Evolutionary conservation across 64 coral and sea anemone species (phyloP).

Genomic region (Cladopsammia gracilis): DNA sequence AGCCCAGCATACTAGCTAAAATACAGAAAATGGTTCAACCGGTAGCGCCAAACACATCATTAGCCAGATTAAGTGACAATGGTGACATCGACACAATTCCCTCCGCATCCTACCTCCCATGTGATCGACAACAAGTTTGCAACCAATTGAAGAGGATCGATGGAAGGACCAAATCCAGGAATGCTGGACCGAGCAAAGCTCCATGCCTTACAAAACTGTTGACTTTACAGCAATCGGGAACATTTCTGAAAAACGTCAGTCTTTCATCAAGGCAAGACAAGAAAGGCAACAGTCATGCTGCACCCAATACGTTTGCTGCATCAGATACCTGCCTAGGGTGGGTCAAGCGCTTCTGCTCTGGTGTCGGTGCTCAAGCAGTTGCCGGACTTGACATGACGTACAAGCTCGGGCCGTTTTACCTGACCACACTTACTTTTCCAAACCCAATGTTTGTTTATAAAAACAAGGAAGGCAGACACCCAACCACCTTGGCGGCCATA

Average conservation of each 20-base stretch:
- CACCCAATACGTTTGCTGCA: conserved; percentile 51
- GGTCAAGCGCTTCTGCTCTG: conserved; percentile 41
- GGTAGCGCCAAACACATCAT: conserved; percentile 56
- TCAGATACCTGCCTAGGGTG: conserved; percentile 30
- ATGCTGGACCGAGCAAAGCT: conserved; percentile 41
- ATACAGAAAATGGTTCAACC: background rate
- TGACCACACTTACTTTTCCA: conserved; percentile 67
- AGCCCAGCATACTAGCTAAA: conserved; percentile 22
- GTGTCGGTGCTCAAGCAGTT: background rate
- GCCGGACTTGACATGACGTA: conserved; percentile 76
- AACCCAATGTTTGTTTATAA: too few relatives aligned
- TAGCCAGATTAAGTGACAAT: conserved; percentile 39
- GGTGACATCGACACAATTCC: conserved; percentile 45
- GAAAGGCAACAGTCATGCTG: conserved; percentile 20
- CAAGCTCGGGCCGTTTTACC: conserved; percentile 63
- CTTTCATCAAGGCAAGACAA: background rate
- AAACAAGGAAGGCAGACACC: conserved; percentile 57
- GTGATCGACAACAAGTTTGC: conserved; percentile 76
- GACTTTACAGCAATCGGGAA: conserved; percentile 17
- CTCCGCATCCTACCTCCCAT: conserved; percentile 42
- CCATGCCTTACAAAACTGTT: conserved; percentile 51
- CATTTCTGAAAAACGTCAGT: conserved; percentile 62
- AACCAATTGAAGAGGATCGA: conserved; percentile 31
- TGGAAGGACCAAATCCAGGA: conserved; percentile 58
- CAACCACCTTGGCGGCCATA: conserved; percentile 66